These are phyloP conservation scores for Drosophila asahinai DNA, from an alignment of 1,140 invertebrate species.

Conservation along the genomic window DNA sequence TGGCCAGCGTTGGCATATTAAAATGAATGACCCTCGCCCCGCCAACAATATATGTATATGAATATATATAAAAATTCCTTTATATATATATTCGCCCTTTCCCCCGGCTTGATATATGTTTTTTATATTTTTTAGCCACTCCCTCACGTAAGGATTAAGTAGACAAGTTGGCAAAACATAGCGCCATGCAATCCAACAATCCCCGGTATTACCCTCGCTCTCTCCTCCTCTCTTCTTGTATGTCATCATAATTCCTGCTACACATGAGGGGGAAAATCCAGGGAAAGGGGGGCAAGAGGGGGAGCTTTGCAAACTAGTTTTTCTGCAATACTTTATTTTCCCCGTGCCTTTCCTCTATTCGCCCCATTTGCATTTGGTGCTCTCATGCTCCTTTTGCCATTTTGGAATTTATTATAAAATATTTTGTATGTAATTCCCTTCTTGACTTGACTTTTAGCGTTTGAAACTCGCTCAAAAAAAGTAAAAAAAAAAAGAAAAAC, in stretches of 20 bases:
- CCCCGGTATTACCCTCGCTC: conserved; percentile 16
- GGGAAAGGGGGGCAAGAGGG: background rate
- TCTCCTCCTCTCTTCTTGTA: conserved; percentile 9
- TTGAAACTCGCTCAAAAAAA: conserved; percentile 9
- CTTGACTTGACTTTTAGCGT: conserved; percentile 47
- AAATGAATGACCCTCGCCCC: conserved; percentile 69
- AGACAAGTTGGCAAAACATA: conserved; percentile 76
- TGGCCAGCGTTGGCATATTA: conserved; percentile 70
- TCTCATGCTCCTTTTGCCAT: conserved; percentile 29
- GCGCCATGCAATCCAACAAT: conserved; percentile 41
- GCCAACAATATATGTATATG: conserved; percentile 35
- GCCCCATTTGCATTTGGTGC: conserved; percentile 38
- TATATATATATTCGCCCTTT: conserved; percentile 1
- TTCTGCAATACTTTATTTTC: conserved; percentile 36
- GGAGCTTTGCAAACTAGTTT: conserved; percentile 49
- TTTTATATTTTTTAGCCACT: conserved; percentile 39
- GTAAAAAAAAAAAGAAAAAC: background rate
- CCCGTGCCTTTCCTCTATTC: conserved; percentile 6
- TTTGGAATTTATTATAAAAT: conserved; percentile 72
- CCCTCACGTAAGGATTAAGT: conserved; percentile 67
- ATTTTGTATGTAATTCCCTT: conserved; percentile 61
- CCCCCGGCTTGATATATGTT: conserved; percentile 8
- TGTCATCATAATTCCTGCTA: conserved; percentile 51
- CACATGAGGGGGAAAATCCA: conserved; percentile 39
- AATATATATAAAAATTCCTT: conserved; percentile 31